phyloP scores from a whole-genome alignment of 2,888 invertebrate species.

The Litoditis marina region DNA sequence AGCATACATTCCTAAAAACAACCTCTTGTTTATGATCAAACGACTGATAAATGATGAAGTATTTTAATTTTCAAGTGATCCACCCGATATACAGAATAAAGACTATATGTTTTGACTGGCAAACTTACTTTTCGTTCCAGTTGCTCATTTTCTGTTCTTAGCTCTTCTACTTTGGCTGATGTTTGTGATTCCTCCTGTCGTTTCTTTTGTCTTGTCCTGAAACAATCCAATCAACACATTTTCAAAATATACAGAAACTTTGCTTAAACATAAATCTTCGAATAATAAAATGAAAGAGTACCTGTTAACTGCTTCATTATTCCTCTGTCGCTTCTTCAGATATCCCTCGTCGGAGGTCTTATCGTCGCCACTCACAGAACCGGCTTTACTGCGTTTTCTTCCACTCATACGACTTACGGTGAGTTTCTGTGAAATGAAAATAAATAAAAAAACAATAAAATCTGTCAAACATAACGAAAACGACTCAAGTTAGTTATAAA shows the following conservation, averaged over 20 bases:
- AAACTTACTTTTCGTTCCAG: conserved; percentile 51
- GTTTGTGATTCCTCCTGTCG: conserved; percentile 59
- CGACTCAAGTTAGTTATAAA: too few species aligned
- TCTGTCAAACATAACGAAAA: too few species aligned
- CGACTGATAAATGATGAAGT: too few species aligned
- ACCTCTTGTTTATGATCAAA: too few species aligned
- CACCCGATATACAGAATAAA: too few species aligned
- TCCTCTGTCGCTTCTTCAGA: conserved; percentile 51
- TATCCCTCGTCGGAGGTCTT: conserved; percentile 52
- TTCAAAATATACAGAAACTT: background rate
- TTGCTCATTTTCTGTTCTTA: conserved; percentile 57
- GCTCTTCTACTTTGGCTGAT: conserved; percentile 48
- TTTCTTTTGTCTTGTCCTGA: conserved; percentile 58
- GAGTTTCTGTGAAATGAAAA: too few species aligned
- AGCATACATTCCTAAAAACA: background rate
- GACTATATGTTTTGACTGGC: background rate
- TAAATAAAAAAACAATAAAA: too few species aligned
- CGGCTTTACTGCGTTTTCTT: too few species aligned
- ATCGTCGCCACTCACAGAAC: too few species aligned
- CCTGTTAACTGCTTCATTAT: conserved; percentile 60
- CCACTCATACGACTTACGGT: too few species aligned
- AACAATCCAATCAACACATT: background rate
- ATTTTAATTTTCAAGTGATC: too few species aligned
- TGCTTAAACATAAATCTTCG: background rate
- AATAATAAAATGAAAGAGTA: too few species aligned